Percentiles rank a stretch among this genome's conserved stretches.
phyloP scores from a whole-genome alignment of 2,797 vertebrate genomes.

The Rousettus madagascariensis region DNA sequence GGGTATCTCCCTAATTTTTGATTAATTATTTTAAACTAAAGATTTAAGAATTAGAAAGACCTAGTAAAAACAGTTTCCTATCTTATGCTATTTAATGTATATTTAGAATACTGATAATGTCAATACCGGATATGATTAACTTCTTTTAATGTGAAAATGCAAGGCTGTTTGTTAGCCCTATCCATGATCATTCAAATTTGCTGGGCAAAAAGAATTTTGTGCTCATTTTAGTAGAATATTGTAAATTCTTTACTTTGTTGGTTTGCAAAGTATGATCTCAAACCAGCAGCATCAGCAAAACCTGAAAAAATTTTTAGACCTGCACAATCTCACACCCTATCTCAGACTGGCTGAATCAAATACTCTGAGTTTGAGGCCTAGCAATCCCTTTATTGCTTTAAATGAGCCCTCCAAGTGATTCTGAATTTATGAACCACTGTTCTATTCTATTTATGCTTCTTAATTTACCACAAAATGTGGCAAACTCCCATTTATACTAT shows the following conservation, averaged over 20 bases:
- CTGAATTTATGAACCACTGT: neutral
- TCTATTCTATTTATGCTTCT: neutral
- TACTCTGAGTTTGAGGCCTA: neutral
- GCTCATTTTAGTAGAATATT: constrained; percentile 3
- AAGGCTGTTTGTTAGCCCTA: neutral
- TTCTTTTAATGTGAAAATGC: neutral
- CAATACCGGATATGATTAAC: neutral
- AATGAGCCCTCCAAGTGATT: neutral
- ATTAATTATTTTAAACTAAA: neutral
- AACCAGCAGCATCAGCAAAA: neutral
- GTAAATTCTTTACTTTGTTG: neutral
- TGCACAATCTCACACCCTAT: neutral
- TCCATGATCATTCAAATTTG: neutral
- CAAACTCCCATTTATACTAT: neutral
- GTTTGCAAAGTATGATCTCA: neutral
- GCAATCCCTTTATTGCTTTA: neutral
- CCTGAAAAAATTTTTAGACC: neutral
- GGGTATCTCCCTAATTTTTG: neutral
- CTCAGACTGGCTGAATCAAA: neutral
- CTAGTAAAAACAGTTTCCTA: neutral
- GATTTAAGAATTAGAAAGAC: neutral
- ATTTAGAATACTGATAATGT: neutral
- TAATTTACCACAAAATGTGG: neutral
- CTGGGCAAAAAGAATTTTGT: neutral
- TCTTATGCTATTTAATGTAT: neutral